Evolutionary conservation across 2,113 vertebrate genomes (phyloP).

Genomic region (Ceyx melanurus): DNA sequence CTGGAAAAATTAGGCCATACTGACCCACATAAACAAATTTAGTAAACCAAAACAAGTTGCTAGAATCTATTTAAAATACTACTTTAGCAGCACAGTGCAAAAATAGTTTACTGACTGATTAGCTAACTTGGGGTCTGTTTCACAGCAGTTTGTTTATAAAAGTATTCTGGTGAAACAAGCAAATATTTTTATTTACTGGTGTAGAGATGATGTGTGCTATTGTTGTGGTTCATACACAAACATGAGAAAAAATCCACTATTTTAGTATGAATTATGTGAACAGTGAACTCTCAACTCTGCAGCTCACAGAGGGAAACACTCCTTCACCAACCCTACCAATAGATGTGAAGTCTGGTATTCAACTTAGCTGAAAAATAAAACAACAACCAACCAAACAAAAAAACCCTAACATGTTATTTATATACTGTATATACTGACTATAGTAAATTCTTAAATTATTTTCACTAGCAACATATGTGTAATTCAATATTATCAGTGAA

Average conservation of each 20-base stretch:
- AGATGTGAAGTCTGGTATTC: background rate
- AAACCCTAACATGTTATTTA: background rate
- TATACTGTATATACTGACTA: background rate
- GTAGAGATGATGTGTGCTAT: background rate
- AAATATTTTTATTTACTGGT: background rate
- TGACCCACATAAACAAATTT: constrained; percentile 22
- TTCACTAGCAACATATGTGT: background rate
- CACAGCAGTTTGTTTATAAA: background rate
- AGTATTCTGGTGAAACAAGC: background rate
- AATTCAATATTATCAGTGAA: background rate
- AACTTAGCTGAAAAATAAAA: background rate
- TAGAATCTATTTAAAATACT: background rate
- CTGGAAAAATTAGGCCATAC: background rate
- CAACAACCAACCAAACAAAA: background rate
- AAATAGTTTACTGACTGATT: background rate
- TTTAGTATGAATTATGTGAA: background rate
- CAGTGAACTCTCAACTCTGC: background rate
- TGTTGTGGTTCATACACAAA: background rate
- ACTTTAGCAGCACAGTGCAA: background rate
- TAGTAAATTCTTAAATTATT: background rate
- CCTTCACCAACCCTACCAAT: background rate
- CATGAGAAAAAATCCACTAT: background rate
- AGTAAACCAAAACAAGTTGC: background rate
- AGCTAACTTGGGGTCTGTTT: background rate
- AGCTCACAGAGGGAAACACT: background rate